phyloP scores from a whole-genome alignment of 2,888 invertebrate species.

The Melanargia galathea region DNA sequence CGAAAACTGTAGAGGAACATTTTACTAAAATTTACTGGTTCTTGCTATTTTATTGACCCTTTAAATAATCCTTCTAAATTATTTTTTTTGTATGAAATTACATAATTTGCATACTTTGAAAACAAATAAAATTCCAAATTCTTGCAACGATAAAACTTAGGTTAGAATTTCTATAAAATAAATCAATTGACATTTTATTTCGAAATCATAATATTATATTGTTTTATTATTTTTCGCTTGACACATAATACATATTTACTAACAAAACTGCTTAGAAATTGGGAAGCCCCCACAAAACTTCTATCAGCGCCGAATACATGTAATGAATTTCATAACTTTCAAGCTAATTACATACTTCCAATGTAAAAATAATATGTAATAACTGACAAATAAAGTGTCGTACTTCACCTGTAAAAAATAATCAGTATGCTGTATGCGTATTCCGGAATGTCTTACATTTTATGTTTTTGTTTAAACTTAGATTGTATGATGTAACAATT shows the following conservation, averaged over 20 bases:
- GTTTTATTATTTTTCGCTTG: neutral
- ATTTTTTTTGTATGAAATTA: neutral
- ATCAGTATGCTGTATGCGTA: neutral
- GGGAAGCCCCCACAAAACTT: neutral
- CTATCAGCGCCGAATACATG: neutral
- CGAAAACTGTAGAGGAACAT: neutral
- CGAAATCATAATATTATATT: neutral
- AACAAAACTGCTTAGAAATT: neutral
- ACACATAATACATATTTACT: neutral
- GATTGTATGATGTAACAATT: neutral
- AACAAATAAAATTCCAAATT: constrained; percentile 3
- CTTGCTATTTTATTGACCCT: neutral
- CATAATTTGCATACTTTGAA: neutral
- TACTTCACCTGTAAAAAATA: neutral
- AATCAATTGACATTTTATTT: constrained; percentile 6
- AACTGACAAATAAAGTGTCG: neutral
- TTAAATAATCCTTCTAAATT: constrained; percentile 21
- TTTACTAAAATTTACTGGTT: neutral
- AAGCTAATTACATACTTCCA: constrained; percentile 1
- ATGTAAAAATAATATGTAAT: neutral
- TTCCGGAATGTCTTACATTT: constrained; percentile 2
- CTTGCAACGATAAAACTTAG: neutral
- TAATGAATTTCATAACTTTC: constrained; percentile 9
- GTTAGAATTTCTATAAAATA: constrained; percentile 5
- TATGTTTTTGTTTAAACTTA: neutral